phyloP scores from a whole-genome alignment of 2,797 vertebrate genomes.

The Sebastes goodei region DNA sequence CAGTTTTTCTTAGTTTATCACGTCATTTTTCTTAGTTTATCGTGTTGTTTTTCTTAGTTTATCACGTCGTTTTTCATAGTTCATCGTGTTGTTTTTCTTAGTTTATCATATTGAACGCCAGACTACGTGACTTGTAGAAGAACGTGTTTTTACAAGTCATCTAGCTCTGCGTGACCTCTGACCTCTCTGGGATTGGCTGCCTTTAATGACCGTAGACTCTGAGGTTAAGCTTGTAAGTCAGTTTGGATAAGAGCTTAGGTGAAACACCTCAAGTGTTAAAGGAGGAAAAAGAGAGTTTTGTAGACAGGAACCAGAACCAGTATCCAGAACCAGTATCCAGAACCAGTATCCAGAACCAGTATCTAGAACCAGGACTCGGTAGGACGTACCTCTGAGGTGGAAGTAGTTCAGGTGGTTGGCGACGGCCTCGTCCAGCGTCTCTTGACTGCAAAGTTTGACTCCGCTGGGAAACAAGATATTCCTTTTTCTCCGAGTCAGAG shows the following conservation, averaged over 20 bases:
- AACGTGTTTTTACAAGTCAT: background rate
- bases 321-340: too few species aligned
- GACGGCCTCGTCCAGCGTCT: conserved; percentile 87
- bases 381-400: conserved; percentile 87
- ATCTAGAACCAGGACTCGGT: too few species aligned
- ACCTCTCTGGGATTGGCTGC: conserved; percentile 8
- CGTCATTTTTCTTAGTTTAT: too few species aligned
- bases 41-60: too few species aligned
- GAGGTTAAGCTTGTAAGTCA: background rate
- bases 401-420: conserved; percentile 90
- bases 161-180: conserved; percentile 22
- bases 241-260: background rate
- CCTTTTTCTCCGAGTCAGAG: conserved; percentile 81
- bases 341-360: too few species aligned
- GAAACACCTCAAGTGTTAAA: background rate
- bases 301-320: too few species aligned
- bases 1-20: too few species aligned
- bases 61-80: too few species aligned
- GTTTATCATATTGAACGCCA: too few species aligned
- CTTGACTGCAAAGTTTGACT: conserved; percentile 90
- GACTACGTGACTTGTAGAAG: too few species aligned
- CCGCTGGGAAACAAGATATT: conserved; percentile 89
- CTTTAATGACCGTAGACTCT: background rate
- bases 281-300: background rate
- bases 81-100: too few species aligned